These are phyloP conservation scores for Meteorus sp. DNA, from an alignment of 1,140 invertebrate genomes.

Conservation along the genomic window DNA sequence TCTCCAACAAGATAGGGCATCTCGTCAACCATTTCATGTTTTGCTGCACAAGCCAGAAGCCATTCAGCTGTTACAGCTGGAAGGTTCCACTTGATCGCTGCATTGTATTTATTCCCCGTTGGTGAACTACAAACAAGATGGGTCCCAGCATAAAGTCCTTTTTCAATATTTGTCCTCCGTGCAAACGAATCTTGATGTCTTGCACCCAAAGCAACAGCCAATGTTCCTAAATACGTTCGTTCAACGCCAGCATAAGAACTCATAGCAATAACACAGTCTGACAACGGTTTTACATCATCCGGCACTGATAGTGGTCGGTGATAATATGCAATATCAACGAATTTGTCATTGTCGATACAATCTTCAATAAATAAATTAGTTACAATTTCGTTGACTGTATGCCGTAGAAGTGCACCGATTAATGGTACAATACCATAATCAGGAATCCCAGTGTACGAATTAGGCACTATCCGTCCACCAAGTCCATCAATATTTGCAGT, in stretches of 20 bases:
- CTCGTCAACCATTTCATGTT: slow-evolving; percentile 62
- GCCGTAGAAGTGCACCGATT: slow-evolving; percentile 41
- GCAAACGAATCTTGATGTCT: slow-evolving; percentile 68
- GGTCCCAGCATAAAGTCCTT: slow-evolving; percentile 59
- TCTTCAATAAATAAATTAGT: slow-evolving; percentile 65
- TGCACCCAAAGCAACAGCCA: slow-evolving; percentile 73
- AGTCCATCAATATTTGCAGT: slow-evolving; percentile 50
- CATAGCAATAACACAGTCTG: slow-evolving; percentile 73
- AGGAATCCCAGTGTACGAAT: slow-evolving; percentile 55
- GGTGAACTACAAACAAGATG: slow-evolving; percentile 76
- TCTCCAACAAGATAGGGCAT: slow-evolving; percentile 65
- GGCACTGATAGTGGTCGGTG: slow-evolving; percentile 64
- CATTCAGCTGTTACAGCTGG: slow-evolving; percentile 76
- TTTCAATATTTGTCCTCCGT: slow-evolving; percentile 57
- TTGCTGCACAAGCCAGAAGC: slow-evolving; percentile 71
- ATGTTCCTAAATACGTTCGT: slow-evolving; percentile 68
- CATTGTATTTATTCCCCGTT: slow-evolving; percentile 79
- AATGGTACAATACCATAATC: slow-evolving; percentile 65
- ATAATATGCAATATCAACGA: slow-evolving; percentile 66
- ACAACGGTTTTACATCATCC: slow-evolving; percentile 62
- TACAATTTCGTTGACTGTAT: slow-evolving; percentile 60
- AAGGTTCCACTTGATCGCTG: slow-evolving; percentile 81
- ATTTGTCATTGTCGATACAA: slow-evolving; percentile 63
- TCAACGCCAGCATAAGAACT: slow-evolving; percentile 75
- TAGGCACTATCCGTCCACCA: slow-evolving; percentile 57